Conservation (phyloP, 2,888 invertebrate species). For the Pyrgus malvae region DNA sequence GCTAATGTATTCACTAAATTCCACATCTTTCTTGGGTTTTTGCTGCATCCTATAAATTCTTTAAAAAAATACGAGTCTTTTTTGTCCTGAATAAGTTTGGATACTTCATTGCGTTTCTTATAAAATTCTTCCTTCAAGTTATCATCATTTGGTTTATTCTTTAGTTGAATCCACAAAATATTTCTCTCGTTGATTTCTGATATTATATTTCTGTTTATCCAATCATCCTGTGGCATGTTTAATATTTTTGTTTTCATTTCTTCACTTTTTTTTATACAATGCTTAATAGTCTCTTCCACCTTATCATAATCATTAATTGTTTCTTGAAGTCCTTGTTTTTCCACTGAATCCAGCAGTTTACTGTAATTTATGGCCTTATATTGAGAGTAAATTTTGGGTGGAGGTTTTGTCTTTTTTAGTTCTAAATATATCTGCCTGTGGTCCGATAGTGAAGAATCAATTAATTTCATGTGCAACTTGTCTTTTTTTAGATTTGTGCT, state of each 20-base stretch:
- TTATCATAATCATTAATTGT: neutral
- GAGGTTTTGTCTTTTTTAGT: slow-evolving; percentile 14
- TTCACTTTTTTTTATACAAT: slow-evolving; percentile 6
- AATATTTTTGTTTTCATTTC: slow-evolving; percentile 19
- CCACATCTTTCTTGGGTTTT: neutral
- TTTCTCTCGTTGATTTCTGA: slow-evolving; percentile 21
- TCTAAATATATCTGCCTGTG: slow-evolving; percentile 30
- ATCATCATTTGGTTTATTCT: neutral
- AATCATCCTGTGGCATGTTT: slow-evolving; percentile 24
- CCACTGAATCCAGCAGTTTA: neutral
- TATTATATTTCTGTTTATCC: slow-evolving; percentile 21
- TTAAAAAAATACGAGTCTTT: neutral
- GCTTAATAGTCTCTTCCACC: neutral
- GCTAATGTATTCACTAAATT: neutral
- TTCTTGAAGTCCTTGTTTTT: slow-evolving; percentile 16
- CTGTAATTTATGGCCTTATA: neutral
- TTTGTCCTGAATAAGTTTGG: neutral
- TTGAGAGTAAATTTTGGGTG: neutral
- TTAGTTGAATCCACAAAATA: neutral
- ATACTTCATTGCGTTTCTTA: neutral
- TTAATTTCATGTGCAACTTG: slow-evolving; percentile 21
- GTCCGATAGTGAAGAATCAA: slow-evolving; percentile 30
- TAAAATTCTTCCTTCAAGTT: neutral
- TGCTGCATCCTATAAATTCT: neutral
- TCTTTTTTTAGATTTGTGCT: slow-evolving; percentile 29